Evolutionary conservation across 1,140 invertebrate genomes (phyloP), one percentile per base, ranked within the genome.

Genomic region (Brachionus angularis): DNA sequence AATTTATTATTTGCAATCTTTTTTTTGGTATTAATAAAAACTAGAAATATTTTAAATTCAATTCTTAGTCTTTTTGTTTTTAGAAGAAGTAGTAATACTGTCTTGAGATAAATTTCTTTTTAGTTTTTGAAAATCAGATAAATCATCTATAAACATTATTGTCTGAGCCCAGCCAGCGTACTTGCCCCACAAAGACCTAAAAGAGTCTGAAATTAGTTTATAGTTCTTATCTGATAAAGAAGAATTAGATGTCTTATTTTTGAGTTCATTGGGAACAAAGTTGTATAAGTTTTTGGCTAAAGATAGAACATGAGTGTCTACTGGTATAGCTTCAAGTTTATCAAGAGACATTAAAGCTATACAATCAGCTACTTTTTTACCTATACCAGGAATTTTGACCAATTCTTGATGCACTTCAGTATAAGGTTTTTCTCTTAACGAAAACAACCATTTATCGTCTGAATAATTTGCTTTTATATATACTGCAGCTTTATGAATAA

Each of bases 271-370:
- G 1, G 62, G 47, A 36, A 50, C 62, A 36, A 67, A 67, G 29
- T 50, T 34, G 25, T 67, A 67, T 33, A 67, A 34, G 23, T 46
- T 47, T 18, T 23, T 82, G 3, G 91, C 92, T 64, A 98, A 88
- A 84, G 96, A 90, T 82, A 89, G 93, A 18, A 98, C 91, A 80
- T 98, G 95, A 0, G 93, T 96, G 79, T 98, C 96, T 1, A 98
- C 89, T 12, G 95, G 95, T 69, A 98, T 87, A 0, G 92, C 88
- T 77, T 89, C 85, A 47, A 91, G 78, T 78, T 97, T 90, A 52
- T 89, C 88, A 72, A 98, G 80, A 1, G 93, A 93, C 94, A 98
- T 98, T 3, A 98, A 84, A 81, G 91, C 95, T 75, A 98, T 90
- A 80, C 95, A 98, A 81, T 98, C 95, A n/a, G 95, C 93, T 21